Evolutionary conservation across 2,113 vertebrate genomes (phyloP).

Genomic region (Coracopsis vasa): DNA sequence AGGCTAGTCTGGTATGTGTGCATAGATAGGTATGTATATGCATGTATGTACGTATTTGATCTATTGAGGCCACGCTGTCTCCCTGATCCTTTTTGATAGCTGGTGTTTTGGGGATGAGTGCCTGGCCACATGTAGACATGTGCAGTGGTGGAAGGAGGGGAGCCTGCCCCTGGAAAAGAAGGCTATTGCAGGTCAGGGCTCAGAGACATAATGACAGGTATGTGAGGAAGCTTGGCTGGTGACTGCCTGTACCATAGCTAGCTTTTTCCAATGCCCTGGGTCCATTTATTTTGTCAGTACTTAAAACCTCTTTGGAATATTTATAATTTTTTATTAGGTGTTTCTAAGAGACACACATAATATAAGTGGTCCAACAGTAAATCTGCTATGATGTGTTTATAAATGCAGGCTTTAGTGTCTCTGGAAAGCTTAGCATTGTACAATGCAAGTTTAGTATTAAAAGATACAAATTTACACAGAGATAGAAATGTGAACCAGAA

Average conservation of each 20-base stretch:
- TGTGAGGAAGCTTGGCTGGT: neutral
- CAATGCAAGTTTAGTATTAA: neutral
- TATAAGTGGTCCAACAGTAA: neutral
- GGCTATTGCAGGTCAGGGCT: neutral
- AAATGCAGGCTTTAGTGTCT: neutral
- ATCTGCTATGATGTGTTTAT: slow-evolving; percentile 29
- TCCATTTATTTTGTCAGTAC: neutral
- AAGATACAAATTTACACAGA: neutral
- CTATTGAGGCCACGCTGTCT: neutral
- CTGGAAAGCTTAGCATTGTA: neutral
- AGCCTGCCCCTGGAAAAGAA: neutral
- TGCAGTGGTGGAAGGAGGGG: neutral
- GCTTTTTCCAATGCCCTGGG: neutral
- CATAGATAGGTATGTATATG: no score
- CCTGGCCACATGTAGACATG: neutral
- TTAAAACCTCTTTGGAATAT: slow-evolving; percentile 42
- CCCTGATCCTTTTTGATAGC: neutral
- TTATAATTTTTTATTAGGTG: slow-evolving; percentile 39
- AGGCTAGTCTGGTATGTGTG: neutral
- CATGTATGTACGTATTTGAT: neutral
- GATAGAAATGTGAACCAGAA: neutral
- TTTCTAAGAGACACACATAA: slow-evolving; percentile 48
- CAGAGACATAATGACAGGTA: neutral
- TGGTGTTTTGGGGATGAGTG: neutral
- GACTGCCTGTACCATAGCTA: neutral